Conservation (phyloP, 2,888 invertebrate genomes). For the Agapostemon virescens region DNA sequence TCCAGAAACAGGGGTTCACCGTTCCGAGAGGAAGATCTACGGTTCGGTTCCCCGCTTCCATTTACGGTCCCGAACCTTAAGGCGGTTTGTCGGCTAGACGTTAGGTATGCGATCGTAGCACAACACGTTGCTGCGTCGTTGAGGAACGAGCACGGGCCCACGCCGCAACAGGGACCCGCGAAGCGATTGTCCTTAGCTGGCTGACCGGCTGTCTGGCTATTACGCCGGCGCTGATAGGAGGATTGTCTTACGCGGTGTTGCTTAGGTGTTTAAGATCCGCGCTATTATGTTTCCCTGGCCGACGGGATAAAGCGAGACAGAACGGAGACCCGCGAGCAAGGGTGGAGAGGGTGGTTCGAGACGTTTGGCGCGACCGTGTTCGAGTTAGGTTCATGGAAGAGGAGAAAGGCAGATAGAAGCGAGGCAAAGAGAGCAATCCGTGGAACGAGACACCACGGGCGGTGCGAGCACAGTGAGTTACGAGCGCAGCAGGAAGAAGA, state of each 20-base stretch:
- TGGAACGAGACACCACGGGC: constrained; percentile 54
- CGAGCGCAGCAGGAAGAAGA: constrained; percentile 51
- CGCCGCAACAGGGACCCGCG: constrained; percentile 59
- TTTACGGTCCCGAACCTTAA: constrained; percentile 58
- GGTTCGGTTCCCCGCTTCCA: constrained; percentile 48
- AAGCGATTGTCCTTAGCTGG: constrained; percentile 68
- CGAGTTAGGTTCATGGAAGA: not conserved
- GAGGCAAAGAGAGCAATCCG: constrained; percentile 49
- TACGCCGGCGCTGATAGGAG: constrained; percentile 71
- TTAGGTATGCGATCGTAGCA: constrained; percentile 51
- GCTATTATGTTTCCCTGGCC: constrained; percentile 63
- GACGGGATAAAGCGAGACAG: constrained; percentile 30
- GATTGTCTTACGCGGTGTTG: constrained; percentile 69
- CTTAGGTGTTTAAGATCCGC: constrained; percentile 65
- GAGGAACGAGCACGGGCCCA: constrained; percentile 60
- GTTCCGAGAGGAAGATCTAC: constrained; percentile 39
- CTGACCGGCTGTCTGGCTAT: constrained; percentile 66
- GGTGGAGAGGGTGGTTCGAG: constrained; percentile 9
- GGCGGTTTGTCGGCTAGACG: constrained; percentile 57
- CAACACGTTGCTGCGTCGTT: constrained; percentile 35
- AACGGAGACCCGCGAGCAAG: not conserved
- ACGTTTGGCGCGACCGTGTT: not conserved
- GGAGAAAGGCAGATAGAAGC: constrained; percentile 43
- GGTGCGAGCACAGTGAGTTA: constrained; percentile 32
- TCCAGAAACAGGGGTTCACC: constrained; percentile 1